Evolutionary conservation across 2,888 invertebrate genomes (phyloP).

Genomic region (Chaitophorus viminalis): DNA sequence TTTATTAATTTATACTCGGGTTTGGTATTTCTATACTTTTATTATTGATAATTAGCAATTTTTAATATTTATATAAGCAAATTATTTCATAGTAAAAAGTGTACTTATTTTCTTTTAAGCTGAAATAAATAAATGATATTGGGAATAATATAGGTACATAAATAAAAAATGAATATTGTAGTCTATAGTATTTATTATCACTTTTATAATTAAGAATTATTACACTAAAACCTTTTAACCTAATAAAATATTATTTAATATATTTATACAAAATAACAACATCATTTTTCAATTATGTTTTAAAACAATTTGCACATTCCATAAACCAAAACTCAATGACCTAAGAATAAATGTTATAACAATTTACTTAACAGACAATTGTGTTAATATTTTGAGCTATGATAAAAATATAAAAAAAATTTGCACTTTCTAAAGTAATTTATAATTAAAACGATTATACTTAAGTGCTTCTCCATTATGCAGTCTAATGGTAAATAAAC

Average conservation of each 20-base stretch:
- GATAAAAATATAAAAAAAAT: constrained; percentile 35
- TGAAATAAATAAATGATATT: background rate
- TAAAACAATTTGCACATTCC: background rate
- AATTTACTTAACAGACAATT: constrained; percentile 1
- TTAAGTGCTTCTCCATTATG: constrained; percentile 12
- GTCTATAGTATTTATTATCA: constrained; percentile 47
- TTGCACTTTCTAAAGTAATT: constrained; percentile 40
- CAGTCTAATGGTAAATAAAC: constrained; percentile 21
- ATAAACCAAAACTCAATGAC: constrained; percentile 14
- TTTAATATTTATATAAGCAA: no score
- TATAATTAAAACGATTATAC: constrained; percentile 4
- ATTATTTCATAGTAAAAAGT: background rate
- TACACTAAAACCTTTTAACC: constrained; percentile 28
- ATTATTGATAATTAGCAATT: no score
- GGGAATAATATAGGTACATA: background rate
- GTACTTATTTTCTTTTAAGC: background rate
- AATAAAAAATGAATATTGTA: constrained; percentile 1
- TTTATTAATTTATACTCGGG: no score
- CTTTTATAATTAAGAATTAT: constrained; percentile 35
- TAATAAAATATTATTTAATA: constrained; percentile 28
- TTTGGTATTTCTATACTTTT: no score
- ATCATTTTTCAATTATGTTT: background rate
- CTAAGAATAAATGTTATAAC: constrained; percentile 21
- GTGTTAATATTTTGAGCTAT: constrained; percentile 38
- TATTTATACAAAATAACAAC: constrained; percentile 50